Conservation (phyloP, 1,140 invertebrate genomes). For the Oryzaephilus surinamensis region DNA sequence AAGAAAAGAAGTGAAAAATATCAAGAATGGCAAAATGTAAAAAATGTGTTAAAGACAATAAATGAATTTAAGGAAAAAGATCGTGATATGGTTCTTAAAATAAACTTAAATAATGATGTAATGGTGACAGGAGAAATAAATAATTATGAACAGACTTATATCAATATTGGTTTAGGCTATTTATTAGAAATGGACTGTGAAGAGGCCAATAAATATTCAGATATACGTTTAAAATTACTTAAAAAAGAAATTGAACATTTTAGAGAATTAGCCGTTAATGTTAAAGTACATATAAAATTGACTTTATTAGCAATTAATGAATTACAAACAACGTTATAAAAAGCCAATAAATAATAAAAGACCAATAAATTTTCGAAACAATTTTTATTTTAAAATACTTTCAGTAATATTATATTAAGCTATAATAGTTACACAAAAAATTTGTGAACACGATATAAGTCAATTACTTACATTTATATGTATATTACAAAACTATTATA, state of each 20-base stretch:
- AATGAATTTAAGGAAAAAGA: constrained; percentile 26
- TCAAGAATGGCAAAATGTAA: constrained; percentile 30
- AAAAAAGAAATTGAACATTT: constrained; percentile 31
- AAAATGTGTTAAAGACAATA: constrained; percentile 19
- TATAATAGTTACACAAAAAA: constrained; percentile 21
- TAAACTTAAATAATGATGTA: constrained; percentile 22
- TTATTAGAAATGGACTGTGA: constrained; percentile 29
- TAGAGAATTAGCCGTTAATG: constrained; percentile 28
- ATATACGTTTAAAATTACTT: constrained; percentile 28
- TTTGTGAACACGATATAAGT: constrained; percentile 15
- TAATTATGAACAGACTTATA: constrained; percentile 24
- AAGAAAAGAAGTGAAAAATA: constrained; percentile 17
- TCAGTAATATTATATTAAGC: constrained; percentile 17
- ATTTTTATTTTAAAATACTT: constrained; percentile 19
- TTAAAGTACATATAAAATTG: constrained; percentile 34
- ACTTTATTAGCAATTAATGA: constrained; percentile 31
- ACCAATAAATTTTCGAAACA: constrained; percentile 13
- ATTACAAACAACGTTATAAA: constrained; percentile 22
- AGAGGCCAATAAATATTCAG: constrained; percentile 32
- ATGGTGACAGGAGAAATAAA: constrained; percentile 18
- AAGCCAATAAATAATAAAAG: too few species aligned
- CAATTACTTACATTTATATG: constrained; percentile 8
- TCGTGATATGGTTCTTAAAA: constrained; percentile 21
- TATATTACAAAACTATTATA: constrained; percentile 22
- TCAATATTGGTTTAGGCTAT: constrained; percentile 29